Evolutionary conservation across 2,888 invertebrate species (phyloP), one percentile per base, ranked within the genome.

Genomic region (Mythimna ferrago): DNA sequence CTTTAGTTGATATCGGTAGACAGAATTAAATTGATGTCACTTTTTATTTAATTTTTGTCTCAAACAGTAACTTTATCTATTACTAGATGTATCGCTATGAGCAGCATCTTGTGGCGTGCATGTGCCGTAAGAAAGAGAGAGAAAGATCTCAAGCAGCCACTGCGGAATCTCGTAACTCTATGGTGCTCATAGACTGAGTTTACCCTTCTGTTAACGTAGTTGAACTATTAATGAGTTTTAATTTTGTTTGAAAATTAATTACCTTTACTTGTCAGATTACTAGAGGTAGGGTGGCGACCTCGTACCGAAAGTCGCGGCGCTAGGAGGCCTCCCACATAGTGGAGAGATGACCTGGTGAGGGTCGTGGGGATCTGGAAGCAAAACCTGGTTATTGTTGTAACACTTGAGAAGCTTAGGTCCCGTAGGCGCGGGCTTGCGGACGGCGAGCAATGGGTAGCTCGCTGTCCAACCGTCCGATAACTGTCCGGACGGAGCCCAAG

Each of bases 161-260:
- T 3, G 41, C 1, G 21, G 2, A 21, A 14, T 14, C 7, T 61
- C 7, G 0, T 61, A 14, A 61, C 41, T 61, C 41, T 61, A 14
- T 61, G 41, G 16, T 57, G 26, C 51, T 62, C 54, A 67, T 54
- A 64, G n/a, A 60, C 60, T 56, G 32, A 70, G 57, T 65, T 65
- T 54, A 67, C 57, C 66, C 63, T 53, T 21, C 26, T 57, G n/a
- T 48, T n/a, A 51, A 53, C 21, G n/a, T 26, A 66, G 53, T 58
- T 64, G 6, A 74, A 80, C 75, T 80, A 80, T 64, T 67, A 60
- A 77, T 77, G 74, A 77, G 57, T 66, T 76, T 61, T 61, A 79
- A 72, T 76, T 60, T 56, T 61, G 79, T 76, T 72, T 51, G 32
- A 14, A 14, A 64, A 53, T 77, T 1, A 74, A 77, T 56, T 48